Base-by-base conservation (phyloP, 2,888 invertebrate species). In the Leptothorax acervorum region DNA sequence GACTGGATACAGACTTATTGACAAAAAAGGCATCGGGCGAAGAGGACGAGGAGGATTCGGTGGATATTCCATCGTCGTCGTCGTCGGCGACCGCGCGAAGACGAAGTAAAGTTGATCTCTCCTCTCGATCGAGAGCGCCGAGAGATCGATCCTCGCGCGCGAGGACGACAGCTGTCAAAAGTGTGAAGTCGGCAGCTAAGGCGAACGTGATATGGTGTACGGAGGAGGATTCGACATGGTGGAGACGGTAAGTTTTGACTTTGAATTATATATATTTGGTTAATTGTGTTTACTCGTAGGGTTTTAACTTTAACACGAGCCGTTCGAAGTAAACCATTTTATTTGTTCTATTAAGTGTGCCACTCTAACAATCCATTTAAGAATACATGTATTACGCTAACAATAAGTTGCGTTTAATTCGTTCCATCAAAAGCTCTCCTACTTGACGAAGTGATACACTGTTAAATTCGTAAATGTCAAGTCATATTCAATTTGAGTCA, bases 211-310 rank as follows among this genome's bases (percentile, higher is more conserved):
- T 60, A 94, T 94, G 94, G 94, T 94, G 76, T 93, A 94, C 89
- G 92, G 91, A 76, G 91, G 91, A 86, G 90, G 90, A 86, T 92
- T 94, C 91, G 94, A 94, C 63, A 94, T 94, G 93, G 93, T 94
- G 92, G 94, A 94, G 87, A 92, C 94, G 92, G 94, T 94, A 86
- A 94, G 94, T 91, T 79, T 60, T 70, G 3, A n/a, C 15, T 18
- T 28, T 28, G 5, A 57, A 60, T 35, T 63, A 15, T 28, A 1
- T 45, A 8, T 42, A 23, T 70, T 60, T 48, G 35, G 4, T 23
- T 66, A 3, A 31, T 39, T 35, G 23, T 12, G 11, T 71, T 48
- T 35, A 0, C 8, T 42, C 42, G 6, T 23, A 6, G 45, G 9
- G 2, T 23, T 9, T 28, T 45, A 45, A 31, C 0, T 35, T 12